These are phyloP conservation scores for Haemorhous mexicanus DNA, from an alignment of 2,113 vertebrate species.

Conservation along the genomic window DNA sequence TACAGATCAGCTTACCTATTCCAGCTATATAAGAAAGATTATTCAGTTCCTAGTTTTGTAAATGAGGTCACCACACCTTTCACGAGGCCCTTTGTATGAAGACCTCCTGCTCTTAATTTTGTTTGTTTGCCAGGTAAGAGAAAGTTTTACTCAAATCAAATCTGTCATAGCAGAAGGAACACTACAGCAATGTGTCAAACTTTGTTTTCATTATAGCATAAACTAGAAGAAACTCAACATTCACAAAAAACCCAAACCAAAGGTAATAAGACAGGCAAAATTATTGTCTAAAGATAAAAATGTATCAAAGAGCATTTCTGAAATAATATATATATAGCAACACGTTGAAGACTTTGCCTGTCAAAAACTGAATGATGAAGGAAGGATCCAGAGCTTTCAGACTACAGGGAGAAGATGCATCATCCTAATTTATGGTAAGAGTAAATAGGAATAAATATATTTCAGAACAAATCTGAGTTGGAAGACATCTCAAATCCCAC, in stretches of 20 bases:
- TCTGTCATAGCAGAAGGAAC: not conserved
- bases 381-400: not conserved
- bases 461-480: not conserved
- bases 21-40: not conserved
- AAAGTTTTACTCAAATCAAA: not conserved
- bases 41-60: not conserved
- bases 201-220: not conserved
- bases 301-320: not conserved
- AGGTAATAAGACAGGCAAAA: not conserved
- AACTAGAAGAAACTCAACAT: not conserved
- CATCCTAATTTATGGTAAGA: not conserved
- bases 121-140: not conserved
- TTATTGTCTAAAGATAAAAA: not conserved
- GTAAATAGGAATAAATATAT: not conserved
- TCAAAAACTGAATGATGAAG: not conserved
- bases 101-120: not conserved
- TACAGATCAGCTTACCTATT: not conserved
- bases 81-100: not conserved
- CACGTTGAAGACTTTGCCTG: not conserved
- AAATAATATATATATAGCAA: not conserved
- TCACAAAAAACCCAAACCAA: not conserved
- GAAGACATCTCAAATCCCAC: not conserved
- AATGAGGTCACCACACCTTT: not conserved
- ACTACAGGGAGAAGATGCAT: not conserved
- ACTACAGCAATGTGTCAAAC: not conserved